Evolutionary conservation across 2,113 vertebrate species (phyloP), one percentile per base, ranked within the genome.

Genomic region (Neoarius graeffei): DNA sequence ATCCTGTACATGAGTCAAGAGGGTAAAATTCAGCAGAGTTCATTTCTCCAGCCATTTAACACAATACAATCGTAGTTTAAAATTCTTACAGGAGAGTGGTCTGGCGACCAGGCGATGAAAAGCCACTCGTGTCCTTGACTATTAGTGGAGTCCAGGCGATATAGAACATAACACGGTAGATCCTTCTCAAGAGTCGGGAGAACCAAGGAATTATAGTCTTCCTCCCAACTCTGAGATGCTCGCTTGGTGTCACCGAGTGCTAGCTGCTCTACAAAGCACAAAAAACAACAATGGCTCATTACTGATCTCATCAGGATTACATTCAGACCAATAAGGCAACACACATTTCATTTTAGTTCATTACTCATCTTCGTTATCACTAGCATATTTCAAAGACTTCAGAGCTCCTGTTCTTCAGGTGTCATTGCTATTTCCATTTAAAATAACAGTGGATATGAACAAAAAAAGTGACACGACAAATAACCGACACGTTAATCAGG

Each of bases 51-150:
- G 2, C 57, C 23, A 54, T 54, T 86, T 81, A 67, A n/a, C 19
- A 77, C n/a, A 67, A 67, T 8, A n/a, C 48, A 62, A 81, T 56
- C 52, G 60, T 23, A 62, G 7, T 13, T 62, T 7, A 30, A 83
- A 50, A 35, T 7, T 95, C 97, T 96, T 96, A 99, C 98, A 91
- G 95, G 91, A 90, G 98, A 97, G 89, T 94, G 90, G 93, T 99
- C 98, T 13, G 98, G 98, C 83, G 97, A 98, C 98, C 97, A 99
- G 6, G 97, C 97, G 93, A 99, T 96, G 92, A 99, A 98, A 92
- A 99, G 92, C 98, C 98, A 99, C 90, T 99, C 98, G 76, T 96
- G 97, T 86, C 98, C 98, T 94, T 98, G 97, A 91, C 96, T 98
- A 93, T 99, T 99, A 84, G 95, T 95, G 87, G 98, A 97, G 94